Evolutionary conservation across 2,888 invertebrate genomes (phyloP), one percentile per base, ranked within the genome.

Genomic region (Mechanitis messenoides): DNA sequence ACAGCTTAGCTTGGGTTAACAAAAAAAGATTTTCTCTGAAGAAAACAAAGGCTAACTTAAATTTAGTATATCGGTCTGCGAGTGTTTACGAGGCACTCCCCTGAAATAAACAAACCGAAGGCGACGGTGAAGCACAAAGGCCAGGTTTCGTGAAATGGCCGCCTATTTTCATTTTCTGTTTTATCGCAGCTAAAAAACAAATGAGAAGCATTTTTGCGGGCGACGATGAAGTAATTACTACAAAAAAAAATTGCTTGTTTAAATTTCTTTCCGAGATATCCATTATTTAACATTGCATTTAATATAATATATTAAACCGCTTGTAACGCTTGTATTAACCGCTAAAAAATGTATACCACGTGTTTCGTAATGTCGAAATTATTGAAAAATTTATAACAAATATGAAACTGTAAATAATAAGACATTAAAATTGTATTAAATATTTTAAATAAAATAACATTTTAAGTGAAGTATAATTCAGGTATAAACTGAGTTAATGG

Each of bases 71-170:
- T 85, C 80, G 82, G 81, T 75, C 78, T 79, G 81, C 72, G 79
- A 84, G 81, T 86, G 84, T 87, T 87, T 87, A 87, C 83, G 87
- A 87, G 83, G 73, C 83, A 77, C 76, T 77, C 81, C 78, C 80
- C 78, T 76, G 80, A 84, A 85, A 86, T 87, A 86, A 87, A 87
- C 85, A 85, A 84, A 84, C 85, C 81, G 80, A 70, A 71, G 68
- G 69, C 81, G 81, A 69, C 68, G 66, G 69, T 84, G 81, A 81
- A 84, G 79, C 78, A 82, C 80, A 83, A 83, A 83, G 80, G 79
- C 80, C 78, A 77, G 78, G 79, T 78, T 80, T 79, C 79, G 74
- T 76, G 75, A 82, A 85, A 83, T 78, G 77, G 76, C 76, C 74
- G 72, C 74, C 75, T 59, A 65, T 68, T 69, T 69, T 69, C 76